Percentiles rank a stretch among this genome's conserved stretches.
Evolutionary conservation across 1,140 invertebrate genomes (phyloP).

Genomic region (Formica exsecta): DNA sequence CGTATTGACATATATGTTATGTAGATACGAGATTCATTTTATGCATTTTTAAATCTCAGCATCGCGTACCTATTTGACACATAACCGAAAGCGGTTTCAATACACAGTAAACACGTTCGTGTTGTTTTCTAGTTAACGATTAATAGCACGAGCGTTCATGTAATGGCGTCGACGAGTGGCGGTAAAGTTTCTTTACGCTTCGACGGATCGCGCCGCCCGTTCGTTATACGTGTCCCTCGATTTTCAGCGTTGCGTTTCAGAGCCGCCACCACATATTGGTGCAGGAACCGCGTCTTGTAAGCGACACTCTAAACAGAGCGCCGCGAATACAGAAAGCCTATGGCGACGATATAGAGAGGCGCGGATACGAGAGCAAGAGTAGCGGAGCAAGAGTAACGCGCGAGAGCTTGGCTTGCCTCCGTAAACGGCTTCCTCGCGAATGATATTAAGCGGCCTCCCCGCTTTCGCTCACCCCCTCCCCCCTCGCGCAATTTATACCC

Average conservation of each 20-base stretch:
- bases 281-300: conserved; percentile 49
- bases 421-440: conserved; percentile 45
- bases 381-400: neutral
- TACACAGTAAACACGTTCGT: neutral
- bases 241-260: conserved; percentile 50
- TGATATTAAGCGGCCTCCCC: conserved; percentile 47
- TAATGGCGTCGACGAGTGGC: conserved; percentile 9
- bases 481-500: conserved; percentile 62
- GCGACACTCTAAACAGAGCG: conserved; percentile 44
- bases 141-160: conserved; percentile 25
- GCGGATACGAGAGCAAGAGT: neutral
- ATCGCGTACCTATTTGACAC: neutral
- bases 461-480: neutral
- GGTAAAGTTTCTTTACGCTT: conserved; percentile 52
- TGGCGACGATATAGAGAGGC: neutral
- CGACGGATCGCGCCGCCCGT: conserved; percentile 3
- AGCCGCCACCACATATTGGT: neutral
- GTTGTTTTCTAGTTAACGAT: conserved; percentile 28
- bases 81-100: neutral
- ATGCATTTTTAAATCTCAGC: neutral
- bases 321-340: conserved; percentile 39
- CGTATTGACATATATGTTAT: too few species aligned
- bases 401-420: neutral
- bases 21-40: neutral
- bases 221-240: conserved; percentile 39